Conservation (phyloP, 2,113 vertebrate species). For the Saccopteryx bilineata region DNA sequence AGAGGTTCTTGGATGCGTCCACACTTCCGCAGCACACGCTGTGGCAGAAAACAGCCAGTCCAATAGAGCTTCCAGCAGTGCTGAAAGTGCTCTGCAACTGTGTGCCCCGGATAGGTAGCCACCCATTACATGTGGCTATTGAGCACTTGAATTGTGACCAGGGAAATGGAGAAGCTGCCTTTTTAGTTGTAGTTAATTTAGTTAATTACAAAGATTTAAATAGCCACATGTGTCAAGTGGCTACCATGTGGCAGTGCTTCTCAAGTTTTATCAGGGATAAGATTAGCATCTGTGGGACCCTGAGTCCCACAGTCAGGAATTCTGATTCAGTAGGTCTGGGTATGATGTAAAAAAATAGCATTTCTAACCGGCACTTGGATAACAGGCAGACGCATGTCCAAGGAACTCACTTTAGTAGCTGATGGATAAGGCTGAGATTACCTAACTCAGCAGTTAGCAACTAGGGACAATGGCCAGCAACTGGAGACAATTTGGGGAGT, state of each 20-base stretch:
- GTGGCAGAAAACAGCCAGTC: not conserved
- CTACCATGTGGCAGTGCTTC: not conserved
- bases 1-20: not conserved
- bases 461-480: not conserved
- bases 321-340: not conserved
- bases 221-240: not conserved
- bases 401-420: not conserved
- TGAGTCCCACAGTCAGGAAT: not conserved
- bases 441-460: not conserved
- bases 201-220: not conserved
- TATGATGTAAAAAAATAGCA: not conserved
- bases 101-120: not conserved
- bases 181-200: not conserved
- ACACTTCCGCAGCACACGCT: not conserved
- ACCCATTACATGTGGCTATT: not conserved
- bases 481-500: not conserved
- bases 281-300: not conserved
- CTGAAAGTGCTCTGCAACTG: not conserved
- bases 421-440: not conserved
- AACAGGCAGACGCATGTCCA: accelerated
- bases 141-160: not conserved
- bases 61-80: not conserved
- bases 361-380: not conserved
- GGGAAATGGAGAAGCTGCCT: not conserved
- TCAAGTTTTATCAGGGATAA: not conserved